Evolutionary conservation across 2,797 vertebrate species (phyloP).

Genomic region (Enteromius afrohamiltoni): DNA sequence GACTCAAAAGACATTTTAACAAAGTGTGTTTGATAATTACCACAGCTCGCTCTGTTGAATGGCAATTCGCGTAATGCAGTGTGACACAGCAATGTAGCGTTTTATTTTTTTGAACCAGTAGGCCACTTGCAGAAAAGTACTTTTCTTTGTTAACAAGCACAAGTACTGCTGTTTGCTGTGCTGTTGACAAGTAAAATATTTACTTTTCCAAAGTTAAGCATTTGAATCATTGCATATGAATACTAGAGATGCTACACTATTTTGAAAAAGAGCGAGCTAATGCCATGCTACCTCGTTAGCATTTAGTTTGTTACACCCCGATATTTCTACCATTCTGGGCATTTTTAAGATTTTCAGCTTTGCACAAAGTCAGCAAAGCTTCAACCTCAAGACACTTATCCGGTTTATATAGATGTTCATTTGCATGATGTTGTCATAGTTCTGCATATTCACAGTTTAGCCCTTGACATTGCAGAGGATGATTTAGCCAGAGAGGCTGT

Average conservation of each 20-base stretch:
- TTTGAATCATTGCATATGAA: not conserved
- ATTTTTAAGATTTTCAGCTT: not conserved
- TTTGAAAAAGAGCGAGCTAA: not conserved
- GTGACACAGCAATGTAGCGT: not conserved
- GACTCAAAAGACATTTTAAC: not conserved
- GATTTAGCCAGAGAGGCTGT: slow-evolving; percentile 27
- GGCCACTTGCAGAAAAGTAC: not conserved
- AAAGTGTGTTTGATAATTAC: not conserved
- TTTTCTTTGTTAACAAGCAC: slow-evolving; percentile 1
- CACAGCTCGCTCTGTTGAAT: not conserved
- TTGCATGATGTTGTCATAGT: slow-evolving; percentile 19
- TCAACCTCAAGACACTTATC: slow-evolving; percentile 14
- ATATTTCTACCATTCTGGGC: not conserved
- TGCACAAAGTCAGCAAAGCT: slow-evolving; percentile 14
- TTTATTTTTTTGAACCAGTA: not conserved
- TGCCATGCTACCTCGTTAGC: not conserved
- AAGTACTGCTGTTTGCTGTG: not conserved
- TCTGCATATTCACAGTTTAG: slow-evolving; percentile 19
- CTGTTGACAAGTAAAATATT: not conserved
- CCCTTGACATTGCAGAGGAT: slow-evolving; percentile 33
- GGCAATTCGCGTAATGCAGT: not conserved
- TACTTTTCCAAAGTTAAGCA: not conserved
- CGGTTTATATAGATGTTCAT: slow-evolving; percentile 6
- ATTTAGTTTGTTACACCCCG: not conserved
- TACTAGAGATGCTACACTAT: not conserved